Conservation (phyloP, 2,888 invertebrate species). For the Caenorhabditis plicata region DNA sequence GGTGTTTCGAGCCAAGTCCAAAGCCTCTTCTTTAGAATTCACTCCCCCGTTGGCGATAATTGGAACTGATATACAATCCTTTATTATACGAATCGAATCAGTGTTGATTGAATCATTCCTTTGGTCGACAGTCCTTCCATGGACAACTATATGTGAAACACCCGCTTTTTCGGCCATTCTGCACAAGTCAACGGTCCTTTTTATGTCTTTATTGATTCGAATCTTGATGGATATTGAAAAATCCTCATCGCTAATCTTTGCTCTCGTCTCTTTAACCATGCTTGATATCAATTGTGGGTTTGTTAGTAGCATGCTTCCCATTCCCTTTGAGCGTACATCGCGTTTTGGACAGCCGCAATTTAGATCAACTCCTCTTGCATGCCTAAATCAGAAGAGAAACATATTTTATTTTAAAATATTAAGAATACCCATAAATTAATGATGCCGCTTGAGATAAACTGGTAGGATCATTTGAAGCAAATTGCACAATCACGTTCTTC, state of each 20-base stretch:
- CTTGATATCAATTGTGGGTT: slow-evolving; percentile 82
- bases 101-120: slow-evolving; percentile 75
- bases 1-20: slow-evolving; percentile 73
- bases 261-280: slow-evolving; percentile 78
- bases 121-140: slow-evolving; percentile 82
- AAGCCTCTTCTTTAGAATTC: slow-evolving; percentile 76
- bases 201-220: slow-evolving; percentile 76
- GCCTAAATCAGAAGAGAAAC: slow-evolving; percentile 68
- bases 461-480: slow-evolving; percentile 82
- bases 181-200: slow-evolving; percentile 76
- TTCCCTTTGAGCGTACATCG: slow-evolving; percentile 60
- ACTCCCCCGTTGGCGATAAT: slow-evolving; percentile 91
- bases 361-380: slow-evolving; percentile 87
- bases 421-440: slow-evolving; percentile 77
- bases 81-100: slow-evolving; percentile 76
- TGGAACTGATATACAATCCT: slow-evolving; percentile 72
- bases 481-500: slow-evolving; percentile 85
- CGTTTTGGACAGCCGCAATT: slow-evolving; percentile 96
- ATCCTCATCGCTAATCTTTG: slow-evolving; percentile 73
- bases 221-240: slow-evolving; percentile 88
- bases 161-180: slow-evolving; percentile 53
- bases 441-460: slow-evolving; percentile 85
- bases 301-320: slow-evolving; percentile 43
- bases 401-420: background rate
- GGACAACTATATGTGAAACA: slow-evolving; percentile 79